Percentiles rank a stretch among this genome's conserved stretches.
These are phyloP conservation scores for Aleiodes sp. DNA, from an alignment of 1,140 invertebrate genomes.

Conservation along the genomic window DNA sequence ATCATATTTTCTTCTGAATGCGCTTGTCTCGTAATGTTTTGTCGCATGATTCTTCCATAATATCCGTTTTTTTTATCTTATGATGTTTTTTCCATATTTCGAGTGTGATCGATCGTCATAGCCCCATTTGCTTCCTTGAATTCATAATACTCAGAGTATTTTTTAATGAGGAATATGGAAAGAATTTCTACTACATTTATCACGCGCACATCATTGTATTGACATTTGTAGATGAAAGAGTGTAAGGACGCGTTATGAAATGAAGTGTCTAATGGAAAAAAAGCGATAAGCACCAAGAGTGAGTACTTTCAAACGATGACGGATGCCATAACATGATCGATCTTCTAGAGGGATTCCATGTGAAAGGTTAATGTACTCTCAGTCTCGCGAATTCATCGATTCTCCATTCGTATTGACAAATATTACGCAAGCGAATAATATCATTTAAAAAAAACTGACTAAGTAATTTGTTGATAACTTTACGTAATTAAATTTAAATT, in stretches of 20 bases:
- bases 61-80: no score
- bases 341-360: background rate
- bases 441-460: background rate
- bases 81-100: no score
- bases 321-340: background rate
- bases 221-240: conserved; percentile 2
- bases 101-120: no score
- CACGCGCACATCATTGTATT: conserved; percentile 2
- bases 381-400: background rate
- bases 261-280: conserved; percentile 24
- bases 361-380: background rate
- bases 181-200: background rate
- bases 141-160: no score
- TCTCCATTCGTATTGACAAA: background rate
- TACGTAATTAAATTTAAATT: no score
- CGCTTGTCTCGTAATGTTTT: no score
- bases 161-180: background rate
- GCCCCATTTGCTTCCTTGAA: no score
- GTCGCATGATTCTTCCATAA: no score
- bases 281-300: no score
- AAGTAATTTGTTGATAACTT: background rate
- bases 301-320: background rate
- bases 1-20: no score
- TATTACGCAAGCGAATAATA: background rate
- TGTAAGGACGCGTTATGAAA: background rate